Percentiles rank a stretch among this genome's conserved stretches.
Evolutionary conservation across 1,140 invertebrate genomes (phyloP).

Genomic region (Leptopilina clavipes): DNA sequence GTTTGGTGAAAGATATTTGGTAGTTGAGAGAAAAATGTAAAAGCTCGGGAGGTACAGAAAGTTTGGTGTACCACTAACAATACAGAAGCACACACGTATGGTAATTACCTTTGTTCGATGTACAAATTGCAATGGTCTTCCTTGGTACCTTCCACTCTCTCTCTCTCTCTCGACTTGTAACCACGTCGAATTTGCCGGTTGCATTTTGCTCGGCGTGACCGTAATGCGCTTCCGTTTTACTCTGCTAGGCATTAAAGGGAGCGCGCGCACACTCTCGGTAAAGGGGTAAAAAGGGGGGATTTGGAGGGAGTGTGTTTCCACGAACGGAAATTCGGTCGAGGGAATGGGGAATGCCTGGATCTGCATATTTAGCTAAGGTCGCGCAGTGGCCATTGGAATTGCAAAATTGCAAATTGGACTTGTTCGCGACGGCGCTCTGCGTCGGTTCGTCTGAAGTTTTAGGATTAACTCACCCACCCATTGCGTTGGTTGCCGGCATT

Average conservation of each 20-base stretch:
- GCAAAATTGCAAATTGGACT: conserved; percentile 67
- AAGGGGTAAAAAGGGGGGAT: too few species aligned
- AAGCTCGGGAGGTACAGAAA: neutral
- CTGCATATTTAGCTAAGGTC: conserved; percentile 66
- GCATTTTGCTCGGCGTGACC: conserved; percentile 45
- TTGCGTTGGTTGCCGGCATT: conserved; percentile 44
- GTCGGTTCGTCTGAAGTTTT: conserved; percentile 58
- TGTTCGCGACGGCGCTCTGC: conserved; percentile 56
- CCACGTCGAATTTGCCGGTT: conserved; percentile 34
- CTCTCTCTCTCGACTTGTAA: conserved; percentile 37
- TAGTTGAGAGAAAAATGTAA: neutral
- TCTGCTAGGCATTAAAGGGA: conserved; percentile 35
- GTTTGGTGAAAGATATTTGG: neutral
- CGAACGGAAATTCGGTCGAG: conserved; percentile 34
- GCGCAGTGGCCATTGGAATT: conserved; percentile 65
- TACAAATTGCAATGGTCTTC: conserved; percentile 51
- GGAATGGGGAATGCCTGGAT: conserved; percentile 51
- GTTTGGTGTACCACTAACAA: conserved; percentile 3
- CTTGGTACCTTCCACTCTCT: conserved; percentile 48
- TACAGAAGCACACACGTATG: neutral
- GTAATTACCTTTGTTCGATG: conserved; percentile 57
- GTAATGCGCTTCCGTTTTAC: conserved; percentile 51
- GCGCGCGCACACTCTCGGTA: neutral
- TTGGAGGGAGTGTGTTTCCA: neutral
- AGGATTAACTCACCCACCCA: conserved; percentile 58